These are phyloP conservation scores for Nesidiocoris tenuis DNA, from an alignment of 2,888 invertebrate genomes.

Conservation along the genomic window DNA sequence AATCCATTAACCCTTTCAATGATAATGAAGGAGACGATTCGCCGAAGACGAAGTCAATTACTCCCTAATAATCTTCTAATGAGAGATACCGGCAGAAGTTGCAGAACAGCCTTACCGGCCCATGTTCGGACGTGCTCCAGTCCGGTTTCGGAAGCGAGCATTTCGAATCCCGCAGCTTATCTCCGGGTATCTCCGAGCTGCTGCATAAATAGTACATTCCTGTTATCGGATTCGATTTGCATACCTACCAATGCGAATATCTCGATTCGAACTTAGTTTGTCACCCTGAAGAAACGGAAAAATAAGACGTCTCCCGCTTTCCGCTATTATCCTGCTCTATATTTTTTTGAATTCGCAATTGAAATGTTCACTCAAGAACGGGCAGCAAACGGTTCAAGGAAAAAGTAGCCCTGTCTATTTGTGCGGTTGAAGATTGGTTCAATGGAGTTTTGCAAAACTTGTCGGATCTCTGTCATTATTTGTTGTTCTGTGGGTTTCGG, in stretches of 20 bases:
- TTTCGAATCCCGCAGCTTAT: background rate
- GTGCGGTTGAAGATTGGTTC: too few relatives aligned
- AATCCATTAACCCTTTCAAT: too few relatives aligned
- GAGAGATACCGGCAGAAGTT: slow-evolving; percentile 9
- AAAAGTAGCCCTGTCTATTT: too few relatives aligned
- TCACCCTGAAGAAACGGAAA: background rate
- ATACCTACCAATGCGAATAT: slow-evolving; percentile 19
- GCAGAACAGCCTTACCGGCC: slow-evolving; percentile 1
- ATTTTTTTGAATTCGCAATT: too few relatives aligned
- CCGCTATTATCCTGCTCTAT: too few relatives aligned
- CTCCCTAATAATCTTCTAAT: slow-evolving; percentile 15
- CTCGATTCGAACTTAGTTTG: slow-evolving; percentile 13
- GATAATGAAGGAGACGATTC: too few relatives aligned
- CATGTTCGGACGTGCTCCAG: background rate
- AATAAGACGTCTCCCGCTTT: background rate
- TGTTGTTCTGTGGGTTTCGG: too few relatives aligned
- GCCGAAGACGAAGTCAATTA: slow-evolving; percentile 15
- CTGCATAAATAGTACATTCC: slow-evolving; percentile 23
- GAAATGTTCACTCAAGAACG: too few relatives aligned
- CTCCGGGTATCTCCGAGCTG: background rate
- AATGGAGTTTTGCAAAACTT: too few relatives aligned
- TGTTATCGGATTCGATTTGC: slow-evolving; percentile 36
- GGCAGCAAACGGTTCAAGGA: too few relatives aligned
- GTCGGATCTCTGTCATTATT: too few relatives aligned
- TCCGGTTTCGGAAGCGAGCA: background rate